phyloP scores from a whole-genome alignment of 2,113 vertebrate species.

The Peromyscus leucopus region DNA sequence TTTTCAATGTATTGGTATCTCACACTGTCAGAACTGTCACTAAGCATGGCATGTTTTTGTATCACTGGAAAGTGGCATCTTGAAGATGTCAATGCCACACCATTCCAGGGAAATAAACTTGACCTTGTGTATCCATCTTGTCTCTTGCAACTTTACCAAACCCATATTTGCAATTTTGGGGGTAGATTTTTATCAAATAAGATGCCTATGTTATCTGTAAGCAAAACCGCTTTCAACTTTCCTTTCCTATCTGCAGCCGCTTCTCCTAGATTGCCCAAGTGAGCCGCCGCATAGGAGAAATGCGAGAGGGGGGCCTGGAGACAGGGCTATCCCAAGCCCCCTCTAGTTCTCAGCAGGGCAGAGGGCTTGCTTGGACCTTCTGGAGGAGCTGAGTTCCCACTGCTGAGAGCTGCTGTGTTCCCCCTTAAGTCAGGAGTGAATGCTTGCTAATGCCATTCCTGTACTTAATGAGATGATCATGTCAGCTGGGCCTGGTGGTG shows the following conservation, averaged over 20 bases:
- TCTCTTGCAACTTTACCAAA: not conserved
- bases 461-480: too few relatives aligned
- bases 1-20: not conserved
- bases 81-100: not conserved
- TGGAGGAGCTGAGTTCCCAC: not conserved
- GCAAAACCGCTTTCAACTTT: not conserved
- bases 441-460: not conserved
- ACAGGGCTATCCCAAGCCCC: not conserved
- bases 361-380: not conserved
- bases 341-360: not conserved
- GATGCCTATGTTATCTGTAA: not conserved
- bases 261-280: not conserved
- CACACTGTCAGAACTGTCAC: not conserved
- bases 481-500: not conserved
- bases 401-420: not conserved
- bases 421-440: not conserved
- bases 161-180: not conserved
- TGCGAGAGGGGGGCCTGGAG: not conserved
- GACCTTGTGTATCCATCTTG: not conserved
- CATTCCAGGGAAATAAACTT: not conserved
- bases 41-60: not conserved
- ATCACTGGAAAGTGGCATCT: not conserved
- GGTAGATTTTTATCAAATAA: not conserved
- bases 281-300: not conserved
- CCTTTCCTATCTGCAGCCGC: not conserved